phyloP scores from a whole-genome alignment of 2,888 invertebrate species.

The Drosophila yooni region DNA sequence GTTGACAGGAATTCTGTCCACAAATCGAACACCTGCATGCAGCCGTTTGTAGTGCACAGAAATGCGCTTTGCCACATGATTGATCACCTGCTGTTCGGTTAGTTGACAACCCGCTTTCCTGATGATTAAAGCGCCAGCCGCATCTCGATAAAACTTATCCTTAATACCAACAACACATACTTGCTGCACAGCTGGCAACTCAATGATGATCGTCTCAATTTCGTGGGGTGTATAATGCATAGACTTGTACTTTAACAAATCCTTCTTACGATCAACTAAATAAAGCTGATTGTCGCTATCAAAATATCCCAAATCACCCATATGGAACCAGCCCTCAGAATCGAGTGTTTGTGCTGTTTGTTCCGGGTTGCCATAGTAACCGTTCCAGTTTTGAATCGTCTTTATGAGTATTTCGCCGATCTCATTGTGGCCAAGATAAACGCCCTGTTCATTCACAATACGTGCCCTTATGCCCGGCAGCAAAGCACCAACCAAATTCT shows the following conservation, averaged over 20 bases:
- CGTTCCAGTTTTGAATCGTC: constrained; percentile 58
- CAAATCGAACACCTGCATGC: constrained; percentile 71
- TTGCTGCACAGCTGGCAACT: constrained; percentile 64
- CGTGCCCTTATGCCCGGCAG: constrained; percentile 31
- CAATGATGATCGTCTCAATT: constrained; percentile 66
- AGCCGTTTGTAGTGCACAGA: constrained; percentile 60
- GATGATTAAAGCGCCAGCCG: constrained; percentile 73
- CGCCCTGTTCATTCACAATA: constrained; percentile 66
- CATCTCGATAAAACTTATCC: constrained; percentile 55
- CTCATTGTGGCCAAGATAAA: constrained; percentile 55
- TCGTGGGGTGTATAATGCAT: constrained; percentile 68
- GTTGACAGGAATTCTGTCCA: constrained; percentile 65
- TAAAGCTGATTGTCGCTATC: constrained; percentile 68
- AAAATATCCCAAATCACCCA: constrained; percentile 81
- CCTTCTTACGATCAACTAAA: constrained; percentile 77
- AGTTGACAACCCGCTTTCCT: constrained; percentile 28
- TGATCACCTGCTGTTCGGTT: constrained; percentile 39
- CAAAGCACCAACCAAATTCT: constrained; percentile 60
- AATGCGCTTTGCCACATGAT: constrained; percentile 40
- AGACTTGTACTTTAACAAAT: constrained; percentile 70
- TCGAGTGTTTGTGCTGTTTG: constrained; percentile 59
- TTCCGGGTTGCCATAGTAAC: constrained; percentile 71
- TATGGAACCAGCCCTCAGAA: constrained; percentile 71
- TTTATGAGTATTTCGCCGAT: constrained; percentile 71
- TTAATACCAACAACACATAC: constrained; percentile 74